Base-by-base conservation (phyloP, 2,797 vertebrate genomes). In the Enteromius fasciolatus region DNA sequence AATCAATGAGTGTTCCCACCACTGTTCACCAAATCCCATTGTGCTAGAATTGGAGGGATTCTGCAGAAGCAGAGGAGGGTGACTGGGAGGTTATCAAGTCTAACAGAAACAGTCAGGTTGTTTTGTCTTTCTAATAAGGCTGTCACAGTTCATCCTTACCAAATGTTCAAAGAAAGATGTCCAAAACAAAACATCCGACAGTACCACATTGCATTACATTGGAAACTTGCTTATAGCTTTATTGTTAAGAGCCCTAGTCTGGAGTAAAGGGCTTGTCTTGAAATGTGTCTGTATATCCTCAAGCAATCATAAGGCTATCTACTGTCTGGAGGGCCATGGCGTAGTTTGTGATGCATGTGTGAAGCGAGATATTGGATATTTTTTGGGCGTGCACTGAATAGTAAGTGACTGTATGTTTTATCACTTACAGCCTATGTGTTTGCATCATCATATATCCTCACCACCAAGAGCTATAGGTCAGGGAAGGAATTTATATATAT, bases 21-120 rank as follows among this genome's bases (percentile, higher is more conserved):
- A 39, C 50, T 28, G 0, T 80, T 76, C 80, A 68, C 59, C 77
- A 59, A 64, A 52, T 50, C 83, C 67, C 83, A 76, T 86, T 82
- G 70, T 86, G 50, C 46, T 84, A 68, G 14, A 83, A 79, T 81
- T 78, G 73, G 74, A 81, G 75, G 69, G 83, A 85, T 80, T 23
- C 41, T 73, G 73, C 44, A 78, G 39, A 64, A 83, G 54, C 64
- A 86, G 87, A 86, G 84, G 82, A 89, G 78, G 63, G 77, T 74
- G 54, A 68, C 39, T 11, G 14, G 67, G 67, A 70, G 67, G 70
- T 88, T 89, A 83, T 86, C 86, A 67, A 80, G 82, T 80, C 73
- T 52, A 72, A 44, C 0, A 46, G 59, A 84, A 74, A 74, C 36
- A 25, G 33, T 66, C 12, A 31, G 5, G 61, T 44, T 36, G 78